These are phyloP conservation scores for Mus pahari DNA, from an alignment of 2,113 vertebrate genomes.

Conservation along the genomic window DNA sequence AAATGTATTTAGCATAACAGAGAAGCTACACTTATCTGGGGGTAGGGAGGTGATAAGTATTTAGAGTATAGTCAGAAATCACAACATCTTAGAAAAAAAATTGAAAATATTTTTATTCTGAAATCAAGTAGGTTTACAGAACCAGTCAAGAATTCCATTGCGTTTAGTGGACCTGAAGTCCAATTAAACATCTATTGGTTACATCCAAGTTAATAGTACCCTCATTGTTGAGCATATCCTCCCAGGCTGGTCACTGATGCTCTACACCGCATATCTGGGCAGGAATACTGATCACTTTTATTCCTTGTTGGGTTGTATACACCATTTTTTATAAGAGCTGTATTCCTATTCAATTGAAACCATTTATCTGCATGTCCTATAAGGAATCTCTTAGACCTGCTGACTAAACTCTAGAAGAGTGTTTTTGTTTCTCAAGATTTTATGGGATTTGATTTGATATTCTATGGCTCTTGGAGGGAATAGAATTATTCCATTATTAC, in stretches of 20 bases:
- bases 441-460: not conserved
- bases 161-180: not conserved
- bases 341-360: not conserved
- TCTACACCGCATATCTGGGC: not conserved
- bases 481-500: too few relatives aligned
- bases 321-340: not conserved
- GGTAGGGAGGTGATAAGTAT: too few relatives aligned
- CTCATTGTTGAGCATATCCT: rapidly evolving
- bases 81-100: not conserved
- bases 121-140: not conserved
- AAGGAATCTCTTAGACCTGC: not conserved
- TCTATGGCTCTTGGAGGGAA: not conserved
- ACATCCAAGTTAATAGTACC: not conserved
- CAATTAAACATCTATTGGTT: not conserved
- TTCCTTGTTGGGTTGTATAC: not conserved
- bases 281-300: too few relatives aligned
- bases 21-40: not conserved
- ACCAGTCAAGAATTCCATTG: not conserved
- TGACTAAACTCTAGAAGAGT: not conserved
- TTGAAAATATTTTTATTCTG: not conserved
- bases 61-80: not conserved
- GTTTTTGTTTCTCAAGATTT: not conserved
- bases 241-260: not conserved
- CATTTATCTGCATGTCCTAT: not conserved
- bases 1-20: too few relatives aligned